Conservation (phyloP, 1,140 invertebrate genomes). For the Lordiphosa clarofinis region DNA sequence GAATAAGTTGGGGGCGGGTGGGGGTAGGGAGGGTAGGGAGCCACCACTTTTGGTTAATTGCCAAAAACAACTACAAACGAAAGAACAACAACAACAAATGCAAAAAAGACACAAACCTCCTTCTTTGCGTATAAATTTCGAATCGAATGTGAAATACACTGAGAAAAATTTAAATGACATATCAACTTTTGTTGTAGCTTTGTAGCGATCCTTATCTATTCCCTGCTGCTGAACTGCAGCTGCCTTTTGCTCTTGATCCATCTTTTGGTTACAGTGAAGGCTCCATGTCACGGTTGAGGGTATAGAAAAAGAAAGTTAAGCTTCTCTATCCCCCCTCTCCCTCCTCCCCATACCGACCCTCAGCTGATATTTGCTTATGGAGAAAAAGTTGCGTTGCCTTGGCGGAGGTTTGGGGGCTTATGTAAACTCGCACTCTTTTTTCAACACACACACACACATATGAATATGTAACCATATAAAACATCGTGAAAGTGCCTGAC, state of each 20-base stretch:
- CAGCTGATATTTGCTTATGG: no score
- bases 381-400: slow-evolving; percentile 19
- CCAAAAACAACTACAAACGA: slow-evolving; percentile 64
- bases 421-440: slow-evolving; percentile 33
- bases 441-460: slow-evolving; percentile 21
- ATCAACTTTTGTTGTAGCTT: no score
- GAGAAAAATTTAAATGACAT: no score
- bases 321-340: no score
- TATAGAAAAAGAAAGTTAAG: slow-evolving; percentile 23
- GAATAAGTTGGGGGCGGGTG: not conserved
- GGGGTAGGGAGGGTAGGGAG: not conserved
- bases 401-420: slow-evolving; percentile 13
- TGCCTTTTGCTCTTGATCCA: no score
- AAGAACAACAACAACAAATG: slow-evolving; percentile 4
- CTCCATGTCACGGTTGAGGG: not conserved
- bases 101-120: no score
- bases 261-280: no score
- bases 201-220: no score
- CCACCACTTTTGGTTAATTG: slow-evolving; percentile 70
- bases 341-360: no score
- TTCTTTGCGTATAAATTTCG: no score
- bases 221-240: not conserved
- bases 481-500: slow-evolving; percentile 27
- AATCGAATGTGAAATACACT: slow-evolving; percentile 29
- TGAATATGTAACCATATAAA: slow-evolving; percentile 56